Conservation (phyloP, 2,113 vertebrate species). For the Noturus placidus region DNA sequence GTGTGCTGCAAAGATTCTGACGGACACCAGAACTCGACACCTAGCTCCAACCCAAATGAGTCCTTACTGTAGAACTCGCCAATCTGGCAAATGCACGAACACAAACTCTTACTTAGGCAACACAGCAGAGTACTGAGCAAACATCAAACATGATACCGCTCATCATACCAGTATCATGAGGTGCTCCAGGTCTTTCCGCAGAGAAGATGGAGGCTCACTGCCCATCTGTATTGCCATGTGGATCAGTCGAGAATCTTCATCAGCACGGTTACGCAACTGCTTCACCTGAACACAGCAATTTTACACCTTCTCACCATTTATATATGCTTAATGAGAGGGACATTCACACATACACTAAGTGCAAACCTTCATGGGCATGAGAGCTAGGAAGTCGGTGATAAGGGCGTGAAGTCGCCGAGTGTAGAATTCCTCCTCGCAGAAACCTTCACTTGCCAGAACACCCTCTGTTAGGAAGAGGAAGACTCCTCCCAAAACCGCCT, state of each 20-base stretch:
- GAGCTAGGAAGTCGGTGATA: constrained; percentile 91
- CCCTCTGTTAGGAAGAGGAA: constrained; percentile 94
- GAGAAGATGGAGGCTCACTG: constrained; percentile 83
- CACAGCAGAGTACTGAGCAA: background rate
- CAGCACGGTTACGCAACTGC: constrained; percentile 92
- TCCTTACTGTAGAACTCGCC: constrained; percentile 91
- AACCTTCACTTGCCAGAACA: constrained; percentile 84
- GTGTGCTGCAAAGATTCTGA: constrained; percentile 91
- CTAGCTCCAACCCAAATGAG: constrained; percentile 86
- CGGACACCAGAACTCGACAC: constrained; percentile 93
- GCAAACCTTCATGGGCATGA: constrained; percentile 97
- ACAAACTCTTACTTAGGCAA: background rate
- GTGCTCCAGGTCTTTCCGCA: constrained; percentile 90
- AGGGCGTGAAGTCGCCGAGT: constrained; percentile 89
- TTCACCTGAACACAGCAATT: constrained; percentile 80
- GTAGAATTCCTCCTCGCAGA: constrained; percentile 92
- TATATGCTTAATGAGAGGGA: background rate
- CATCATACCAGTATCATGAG: constrained; percentile 86
- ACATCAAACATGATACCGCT: constrained; percentile 48
- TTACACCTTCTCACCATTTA: background rate
- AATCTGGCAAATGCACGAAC: constrained; percentile 72
- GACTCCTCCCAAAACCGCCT: constrained; percentile 85
- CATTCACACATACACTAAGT: background rate
- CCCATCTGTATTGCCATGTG: constrained; percentile 97
- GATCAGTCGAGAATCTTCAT: constrained; percentile 93